Base-by-base conservation (phyloP, 2,113 vertebrate species). In the Sebastes fasciatus region DNA sequence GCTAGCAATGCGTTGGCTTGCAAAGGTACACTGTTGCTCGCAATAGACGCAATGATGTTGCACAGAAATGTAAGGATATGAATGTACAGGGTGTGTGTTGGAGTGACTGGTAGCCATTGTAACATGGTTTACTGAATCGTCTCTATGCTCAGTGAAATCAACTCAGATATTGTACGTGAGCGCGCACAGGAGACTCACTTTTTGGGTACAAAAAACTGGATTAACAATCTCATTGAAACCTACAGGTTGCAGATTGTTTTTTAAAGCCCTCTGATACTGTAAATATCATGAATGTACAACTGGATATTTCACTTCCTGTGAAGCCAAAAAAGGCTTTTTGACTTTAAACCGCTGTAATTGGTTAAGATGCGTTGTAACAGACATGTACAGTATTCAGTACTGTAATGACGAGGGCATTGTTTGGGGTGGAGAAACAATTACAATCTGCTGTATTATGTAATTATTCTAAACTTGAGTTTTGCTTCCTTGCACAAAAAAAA, bases 401-500 rank as follows among this genome's bases (percentile, higher is more conserved):
- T 80, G 76, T 88, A 88, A 62, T 52, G 21, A 86, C 77, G 90
- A 85, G 88, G 80, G 85, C 57, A 60, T 73, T 72, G 80, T 77
- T 77, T 70, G 51, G 49, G 63, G 86, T 87, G 74, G 62, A 78
- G 62, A 67, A 75, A 79, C 42, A 10, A 79, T 66, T 86, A 80
- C 79, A 83, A 87, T 87, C 93, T 94, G 83, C 87, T 95, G 94
- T 94, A 88, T 88, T 85, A 93, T 89, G 73, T 76, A 21, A 80
- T 88, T 86, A 85, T 74, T 87, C 76, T 71, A 85, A 88, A 92
- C 74, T 85, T 94, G 93, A 86, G 93, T 94, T 95, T 96, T 94
- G 95, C 95, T 95, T 93, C 92, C 92, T 95, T 94, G 94, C 96
- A 96, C 95, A 94, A 77, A 88, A 95, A 77, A 93, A 89, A 83